Base-by-base conservation (phyloP, 2,113 vertebrate species). In the Thymallus thymallus region DNA sequence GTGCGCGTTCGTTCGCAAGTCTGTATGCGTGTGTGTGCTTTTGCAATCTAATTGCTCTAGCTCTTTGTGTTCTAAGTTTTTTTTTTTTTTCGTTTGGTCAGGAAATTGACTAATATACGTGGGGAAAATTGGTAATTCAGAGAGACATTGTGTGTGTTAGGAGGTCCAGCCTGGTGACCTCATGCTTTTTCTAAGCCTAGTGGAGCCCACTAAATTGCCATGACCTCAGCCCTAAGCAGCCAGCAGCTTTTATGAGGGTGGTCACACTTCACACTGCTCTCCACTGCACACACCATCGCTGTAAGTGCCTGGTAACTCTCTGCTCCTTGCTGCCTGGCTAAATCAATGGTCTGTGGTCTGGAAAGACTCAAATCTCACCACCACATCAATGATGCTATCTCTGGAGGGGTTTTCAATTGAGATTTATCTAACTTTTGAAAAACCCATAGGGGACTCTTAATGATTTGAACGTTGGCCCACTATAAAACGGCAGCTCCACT, bases 21-120 rank as follows among this genome's bases (percentile, higher is more conserved):
- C 6, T 4, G 45, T 48, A 4, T 48, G 45, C 13, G 45, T 48
- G 45, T 48, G 46, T 48, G 51, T 20, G 24, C 76, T 73, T 61
- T 41, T 77, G 61, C 23, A 77, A 51, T 75, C 66, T 46, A 32
- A 72, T 72, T 22, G 24, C 22, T 73, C 56, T 30, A 69, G 45
- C 29, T 69, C 0, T 80, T 65, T 77, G 35, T 41, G 35, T 41
- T 41, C 35, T 81, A n/a, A n/a, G n/a, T 35, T 81, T 83, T 82
- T 82, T 30, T 76, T 82, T 82, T 62, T 74, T 90, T 88, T 82
- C 65, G 23, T 73, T 82, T 76, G 67, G 71, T 81, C 81, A 85
- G 82, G 85, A 82, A 85, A 76, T 72, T n/a, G 67, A 71, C 68
- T 41, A 22, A 51, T 77, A 73, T 73, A 85, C 72, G 72, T 55